Evolutionary conservation across 1,140 invertebrate genomes (phyloP), one percentile per base, ranked within the genome.

Genomic region (Ylistrum balloti): DNA sequence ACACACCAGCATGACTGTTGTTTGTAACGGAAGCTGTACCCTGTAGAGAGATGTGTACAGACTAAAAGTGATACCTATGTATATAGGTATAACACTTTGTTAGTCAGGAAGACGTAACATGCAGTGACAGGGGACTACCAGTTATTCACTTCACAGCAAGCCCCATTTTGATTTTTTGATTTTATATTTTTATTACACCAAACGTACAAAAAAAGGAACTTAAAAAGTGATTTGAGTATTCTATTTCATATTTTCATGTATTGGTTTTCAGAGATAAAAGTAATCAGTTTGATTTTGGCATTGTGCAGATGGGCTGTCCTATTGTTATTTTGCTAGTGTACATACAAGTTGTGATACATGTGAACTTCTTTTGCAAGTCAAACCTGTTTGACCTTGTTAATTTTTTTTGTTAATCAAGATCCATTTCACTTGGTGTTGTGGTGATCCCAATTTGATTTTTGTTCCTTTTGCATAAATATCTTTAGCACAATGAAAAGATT

Each of bases 1-100:
- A 74, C 56, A 74, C 56, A 74, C 56, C n/a, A 74, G 56, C 56
- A 17, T 74, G 22, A 74, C 56, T 74, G 56, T 28, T 74, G 56
- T n/a, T 74, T 74, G 56, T 74, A 74, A n/a, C 22, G 56, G 56
- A 74, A 74, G n/a, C 28, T 5, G n/a, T 74, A 5, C 13, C 56
- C 41, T 17, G 41, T 9, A 45, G 41, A 45, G n/a, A 74, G 56
- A 74, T 28, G 28, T n/a, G 17, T 74, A 45, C 28, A 28, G 56
- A 74, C 56, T 74, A 28, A 28, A 0, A 74, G 56, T 17, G 2
- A 74, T 74, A 28, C 56, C 2, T n/a, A 74, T 56, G 20, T 38
- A 38, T 74, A 28, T 74, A 74, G 56, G 56, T 74, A 74, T 28
- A 74, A 28, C 22, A 74, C 56, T 74, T n/a, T 74, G 56, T 74